Evolutionary conservation across 2,113 vertebrate genomes (phyloP).

Genomic region (Psilopsiagon aurifrons): DNA sequence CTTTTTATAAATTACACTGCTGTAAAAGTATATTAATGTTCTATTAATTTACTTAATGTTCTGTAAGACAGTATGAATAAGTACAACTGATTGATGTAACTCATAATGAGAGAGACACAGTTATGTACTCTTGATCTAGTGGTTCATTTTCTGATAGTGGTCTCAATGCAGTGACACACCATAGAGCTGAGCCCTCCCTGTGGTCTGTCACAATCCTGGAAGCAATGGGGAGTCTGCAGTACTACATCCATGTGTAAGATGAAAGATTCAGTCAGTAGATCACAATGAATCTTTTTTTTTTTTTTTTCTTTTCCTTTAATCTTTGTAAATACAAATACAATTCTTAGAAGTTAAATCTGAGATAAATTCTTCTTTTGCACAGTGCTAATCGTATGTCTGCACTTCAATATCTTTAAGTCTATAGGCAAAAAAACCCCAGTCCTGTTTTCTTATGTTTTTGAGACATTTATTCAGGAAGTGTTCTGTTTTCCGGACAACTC

Average conservation of each 20-base stretch:
- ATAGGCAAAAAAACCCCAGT: neutral
- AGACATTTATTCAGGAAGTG: neutral
- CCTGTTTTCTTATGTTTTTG: neutral
- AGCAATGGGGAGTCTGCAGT: neutral
- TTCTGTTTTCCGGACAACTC: neutral
- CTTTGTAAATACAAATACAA: neutral
- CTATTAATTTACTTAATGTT: neutral
- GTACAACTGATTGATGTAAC: neutral
- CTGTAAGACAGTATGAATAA: neutral
- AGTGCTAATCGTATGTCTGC: neutral
- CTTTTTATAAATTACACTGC: neutral
- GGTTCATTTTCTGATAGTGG: neutral
- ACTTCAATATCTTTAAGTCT: neutral
- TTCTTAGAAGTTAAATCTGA: neutral
- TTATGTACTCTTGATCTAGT: neutral
- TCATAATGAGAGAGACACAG: neutral
- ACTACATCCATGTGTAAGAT: neutral
- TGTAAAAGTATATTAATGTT: neutral
- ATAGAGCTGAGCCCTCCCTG: neutral
- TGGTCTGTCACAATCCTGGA: neutral
- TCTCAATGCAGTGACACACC: neutral
- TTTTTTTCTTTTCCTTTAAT: neutral
- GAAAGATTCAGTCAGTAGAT: neutral
- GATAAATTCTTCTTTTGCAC: neutral
- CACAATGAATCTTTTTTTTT: neutral